Evolutionary conservation across 2,888 invertebrate genomes (phyloP).

Genomic region (Entomobrya multifasciata): DNA sequence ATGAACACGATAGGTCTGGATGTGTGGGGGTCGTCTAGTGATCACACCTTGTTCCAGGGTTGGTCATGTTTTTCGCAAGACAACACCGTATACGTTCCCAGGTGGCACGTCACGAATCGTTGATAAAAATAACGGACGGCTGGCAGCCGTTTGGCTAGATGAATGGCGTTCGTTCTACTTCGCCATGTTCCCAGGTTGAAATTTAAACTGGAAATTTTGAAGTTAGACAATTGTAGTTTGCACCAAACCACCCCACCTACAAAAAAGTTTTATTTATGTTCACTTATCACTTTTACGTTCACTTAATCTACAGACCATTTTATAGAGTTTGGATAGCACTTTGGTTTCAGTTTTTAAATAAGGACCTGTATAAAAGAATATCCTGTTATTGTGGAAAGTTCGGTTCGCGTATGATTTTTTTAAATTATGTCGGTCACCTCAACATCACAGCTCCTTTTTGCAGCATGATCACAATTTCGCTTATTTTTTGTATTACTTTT

Average conservation of each 20-base stretch:
- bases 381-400: conserved; percentile 8
- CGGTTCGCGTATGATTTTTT: conserved; percentile 18
- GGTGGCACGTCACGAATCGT: conserved; percentile 98
- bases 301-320: background rate
- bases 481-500: conserved; percentile 17
- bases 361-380: background rate
- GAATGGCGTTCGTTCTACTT: conserved; percentile 99
- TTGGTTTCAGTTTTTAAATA: conserved; percentile 14
- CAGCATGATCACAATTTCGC: background rate
- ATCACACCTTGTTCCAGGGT: conserved; percentile 97
- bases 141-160: conserved; percentile 99
- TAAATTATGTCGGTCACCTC: background rate
- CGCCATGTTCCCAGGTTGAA: conserved; percentile 96
- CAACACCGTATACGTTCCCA: conserved; percentile 99
- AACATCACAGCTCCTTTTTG: background rate
- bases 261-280: conserved; percentile 1
- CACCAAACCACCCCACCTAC: conserved; percentile 41
- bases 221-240: conserved; percentile 38
- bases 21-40: conserved; percentile 97
- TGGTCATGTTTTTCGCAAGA: conserved; percentile 98
- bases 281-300: conserved; percentile 24
- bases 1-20: conserved; percentile 89
- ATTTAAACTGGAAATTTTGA: conserved; percentile 46
- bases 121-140: conserved; percentile 96
- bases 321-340: conserved; percentile 3